Base-by-base conservation (phyloP, 2,113 vertebrate genomes). In the Rhadina sibilatrix region DNA sequence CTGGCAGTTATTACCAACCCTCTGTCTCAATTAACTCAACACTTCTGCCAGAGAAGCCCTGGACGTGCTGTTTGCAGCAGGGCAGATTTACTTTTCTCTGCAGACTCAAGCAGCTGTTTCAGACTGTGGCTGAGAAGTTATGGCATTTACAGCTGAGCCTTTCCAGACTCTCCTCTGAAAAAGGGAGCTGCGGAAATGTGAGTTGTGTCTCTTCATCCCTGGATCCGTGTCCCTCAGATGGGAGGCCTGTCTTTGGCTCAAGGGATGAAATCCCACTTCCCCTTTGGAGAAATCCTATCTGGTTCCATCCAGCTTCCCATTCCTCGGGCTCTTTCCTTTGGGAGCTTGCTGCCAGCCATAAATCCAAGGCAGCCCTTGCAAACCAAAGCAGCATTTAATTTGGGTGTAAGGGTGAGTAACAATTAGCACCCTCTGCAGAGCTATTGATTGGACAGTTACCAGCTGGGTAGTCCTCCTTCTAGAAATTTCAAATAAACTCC, bases 11-110 rank as follows among this genome's bases (percentile, higher is more conserved):
- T 44, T 63, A 54, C 83, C 79, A 83, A 47, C 76, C 35, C 66
- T 92, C 80, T 89, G 65, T 64, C 89, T 90, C 91, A 49, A 87
- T 96, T 86, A 95, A 89, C 83, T 97, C 92, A 92, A 31, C 81
- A 54, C 86, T 89, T 40, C 52, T 81, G 72, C 83, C 91, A 93
- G 82, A 92, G 70, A 10, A 89, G 75, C 19, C 47, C 76, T 22
- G 86, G 68, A 59, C 79, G 22, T 5, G 66, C 63, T 92, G 66
- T 23, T 83, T 96, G 89, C 76, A 92, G 75, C 37, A 72, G 71
- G 66, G 54, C 66, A 89, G 80, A 40, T 89, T 75, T 83, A 23
- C 77, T 93, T 40, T 33, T 40, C 78, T 37, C 20, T 81, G 83
- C 64, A 91, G 78, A 10, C 40, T 83, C 40, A 10, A 87, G 68